These are phyloP conservation scores for Pyrgus malvae DNA, from an alignment of 2,888 invertebrate species.

Conservation along the genomic window DNA sequence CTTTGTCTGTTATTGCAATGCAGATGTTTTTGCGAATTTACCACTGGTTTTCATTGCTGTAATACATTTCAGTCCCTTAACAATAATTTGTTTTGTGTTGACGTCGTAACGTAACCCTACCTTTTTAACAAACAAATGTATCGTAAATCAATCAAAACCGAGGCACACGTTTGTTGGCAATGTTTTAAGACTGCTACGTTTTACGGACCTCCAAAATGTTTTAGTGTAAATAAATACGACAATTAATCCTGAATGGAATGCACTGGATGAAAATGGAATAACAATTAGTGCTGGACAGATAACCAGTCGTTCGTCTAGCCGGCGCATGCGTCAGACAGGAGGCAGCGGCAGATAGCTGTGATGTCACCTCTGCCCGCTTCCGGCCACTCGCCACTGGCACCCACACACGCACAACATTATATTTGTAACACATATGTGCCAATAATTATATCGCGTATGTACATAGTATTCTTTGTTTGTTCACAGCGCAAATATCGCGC, in stretches of 20 bases:
- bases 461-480: background rate
- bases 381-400: conserved; percentile 29
- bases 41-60: conserved; percentile 38
- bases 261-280: conserved; percentile 13
- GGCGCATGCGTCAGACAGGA: conserved; percentile 39
- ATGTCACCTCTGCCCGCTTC: conserved; percentile 43
- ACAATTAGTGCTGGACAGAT: conserved; percentile 13
- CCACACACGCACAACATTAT: conserved; percentile 9
- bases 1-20: conserved; percentile 51
- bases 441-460: conserved; percentile 20
- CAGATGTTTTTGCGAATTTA: conserved; percentile 55
- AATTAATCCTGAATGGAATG: background rate
- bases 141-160: conserved; percentile 14
- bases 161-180: background rate
- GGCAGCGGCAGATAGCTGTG: conserved; percentile 45
- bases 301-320: conserved; percentile 24
- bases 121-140: conserved; percentile 3
- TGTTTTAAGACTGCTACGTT: background rate
- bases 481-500: background rate
- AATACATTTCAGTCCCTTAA: conserved; percentile 40
- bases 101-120: conserved; percentile 38
- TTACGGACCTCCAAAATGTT: background rate
- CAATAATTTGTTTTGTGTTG: conserved; percentile 41
- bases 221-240: no score
- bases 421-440: conserved; percentile 12